Base-by-base conservation (phyloP, 2,888 invertebrate species). In the Subacronicta megacephala region DNA sequence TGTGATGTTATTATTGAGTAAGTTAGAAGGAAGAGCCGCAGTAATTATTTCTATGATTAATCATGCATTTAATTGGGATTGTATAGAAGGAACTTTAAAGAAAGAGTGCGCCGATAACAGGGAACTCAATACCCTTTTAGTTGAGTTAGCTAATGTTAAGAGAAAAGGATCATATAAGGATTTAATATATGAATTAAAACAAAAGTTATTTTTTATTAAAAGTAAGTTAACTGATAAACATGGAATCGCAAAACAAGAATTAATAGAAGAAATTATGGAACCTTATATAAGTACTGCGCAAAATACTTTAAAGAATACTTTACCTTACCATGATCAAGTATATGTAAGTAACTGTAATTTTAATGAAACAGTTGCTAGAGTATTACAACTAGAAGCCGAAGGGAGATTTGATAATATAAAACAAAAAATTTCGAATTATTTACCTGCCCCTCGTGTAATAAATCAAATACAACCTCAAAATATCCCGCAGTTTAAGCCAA, bases 121-220 rank as follows among this genome's bases (percentile, higher is more conserved):
- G 10, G 36, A 17, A 3, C 7, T 17, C 15, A 17, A 16, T 10
- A 37, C 36, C 0, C 1, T 17, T 0, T 3, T 17, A 12, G 16
- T 37, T 0, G 36, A 37, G 17, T 37, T 37, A 37, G 2, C 36
- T 17, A 37, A 37, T 37, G 17, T 37, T 10, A 37, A 37, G 9
- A 16, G 17, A 37, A 37, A 37, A 7, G 9, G 36, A 9, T 10
- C 9, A 7, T 37, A 37, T 37, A 17, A 37, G 1, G 16, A 37
- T 17, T 7, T 37, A 9, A 17, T 37, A 37, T 37, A 15, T 37
- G 36, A 37, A 17, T 17, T 35, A 10, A 37, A 37, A 17, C 16
- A 37, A 12, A 37, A 37, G 4, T 17, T 37, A 37, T 37, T 37
- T 17, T 37, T 37, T 17, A 37, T 37, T 37, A 37, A 37, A 12